phyloP scores from a whole-genome alignment of 2,888 invertebrate species.

The Fragum whitleyi region DNA sequence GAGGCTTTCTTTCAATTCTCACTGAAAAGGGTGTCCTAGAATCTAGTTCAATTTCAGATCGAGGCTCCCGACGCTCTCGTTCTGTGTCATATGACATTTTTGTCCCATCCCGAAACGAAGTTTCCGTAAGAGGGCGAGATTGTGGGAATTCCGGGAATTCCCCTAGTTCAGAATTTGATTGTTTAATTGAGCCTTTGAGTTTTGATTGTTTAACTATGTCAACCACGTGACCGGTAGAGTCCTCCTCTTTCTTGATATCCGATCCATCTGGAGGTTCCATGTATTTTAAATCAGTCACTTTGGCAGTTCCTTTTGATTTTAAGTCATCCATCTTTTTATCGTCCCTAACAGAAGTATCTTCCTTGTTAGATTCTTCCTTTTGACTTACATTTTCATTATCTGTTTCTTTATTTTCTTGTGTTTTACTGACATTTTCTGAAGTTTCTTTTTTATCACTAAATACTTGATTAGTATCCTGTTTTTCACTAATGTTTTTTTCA shows the following conservation, averaged over 20 bases:
- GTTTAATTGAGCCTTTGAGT: slow-evolving; percentile 41
- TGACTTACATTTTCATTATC: not conserved
- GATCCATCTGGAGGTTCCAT: slow-evolving; percentile 23
- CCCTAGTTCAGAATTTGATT: slow-evolving; percentile 37
- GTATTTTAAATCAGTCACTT: slow-evolving; percentile 49
- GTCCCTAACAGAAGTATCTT: slow-evolving; percentile 24
- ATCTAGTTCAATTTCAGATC: slow-evolving; percentile 48
- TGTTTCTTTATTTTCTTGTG: not conserved
- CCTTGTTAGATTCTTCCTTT: not conserved
- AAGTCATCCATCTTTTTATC: slow-evolving; percentile 17
- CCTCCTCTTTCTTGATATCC: slow-evolving; percentile 14
- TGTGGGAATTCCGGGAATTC: slow-evolving; percentile 47
- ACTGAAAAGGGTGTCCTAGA: slow-evolving; percentile 63
- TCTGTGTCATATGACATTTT: slow-evolving; percentile 54
- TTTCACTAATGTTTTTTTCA: not conserved
- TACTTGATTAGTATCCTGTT: not conserved
- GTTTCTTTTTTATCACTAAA: not conserved
- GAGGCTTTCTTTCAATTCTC: slow-evolving; percentile 60
- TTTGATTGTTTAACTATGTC: slow-evolving; percentile 66
- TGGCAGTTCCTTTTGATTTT: slow-evolving; percentile 39
- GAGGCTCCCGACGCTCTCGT: slow-evolving; percentile 37
- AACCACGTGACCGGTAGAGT: slow-evolving; percentile 46
- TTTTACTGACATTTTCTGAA: not conserved
- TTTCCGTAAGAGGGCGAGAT: slow-evolving; percentile 61
- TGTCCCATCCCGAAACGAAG: slow-evolving; percentile 56